phyloP scores from a whole-genome alignment of 2,113 vertebrate species.

The Mystacornis crossleyi region DNA sequence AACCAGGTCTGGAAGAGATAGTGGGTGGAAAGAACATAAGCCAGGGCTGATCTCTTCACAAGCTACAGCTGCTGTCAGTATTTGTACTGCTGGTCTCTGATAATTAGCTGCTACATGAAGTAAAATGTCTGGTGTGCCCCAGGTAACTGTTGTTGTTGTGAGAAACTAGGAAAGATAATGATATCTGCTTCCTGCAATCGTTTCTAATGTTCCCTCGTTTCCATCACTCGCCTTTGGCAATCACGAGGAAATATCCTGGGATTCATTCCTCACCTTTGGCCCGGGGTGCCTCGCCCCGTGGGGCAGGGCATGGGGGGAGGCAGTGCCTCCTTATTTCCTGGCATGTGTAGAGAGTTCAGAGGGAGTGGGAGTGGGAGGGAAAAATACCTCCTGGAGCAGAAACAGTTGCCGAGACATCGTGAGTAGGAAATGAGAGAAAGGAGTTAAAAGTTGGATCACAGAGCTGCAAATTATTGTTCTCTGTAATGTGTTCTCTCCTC shows the following conservation, averaged over 20 bases:
- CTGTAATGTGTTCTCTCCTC: neutral
- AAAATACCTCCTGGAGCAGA: neutral
- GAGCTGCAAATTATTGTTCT: neutral
- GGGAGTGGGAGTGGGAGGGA: neutral
- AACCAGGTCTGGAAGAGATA: slow-evolving; percentile 7
- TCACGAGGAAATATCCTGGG: slow-evolving; percentile 26
- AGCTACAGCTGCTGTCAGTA: neutral
- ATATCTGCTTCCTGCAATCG: slow-evolving; percentile 60
- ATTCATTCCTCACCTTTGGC: neutral
- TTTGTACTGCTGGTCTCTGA: slow-evolving; percentile 13
- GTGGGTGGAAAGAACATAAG: slow-evolving; percentile 36
- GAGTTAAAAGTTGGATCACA: neutral
- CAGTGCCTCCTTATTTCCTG: neutral
- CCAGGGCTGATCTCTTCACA: slow-evolving; percentile 7
- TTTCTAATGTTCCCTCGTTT: slow-evolving; percentile 18
- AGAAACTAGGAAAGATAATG: slow-evolving; percentile 43
- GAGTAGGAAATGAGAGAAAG: neutral
- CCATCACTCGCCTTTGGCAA: slow-evolving; percentile 49
- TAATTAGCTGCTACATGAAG: slow-evolving; percentile 67
- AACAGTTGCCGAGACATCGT: neutral
- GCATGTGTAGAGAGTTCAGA: neutral
- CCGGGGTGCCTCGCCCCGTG: accelerated
- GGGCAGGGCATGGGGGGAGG: neutral
- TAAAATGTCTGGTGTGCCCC: slow-evolving; percentile 22
- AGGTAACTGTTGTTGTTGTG: slow-evolving; percentile 50